Evolutionary conservation across 2,113 vertebrate genomes (phyloP).

Genomic region (Apteryx owenii): DNA sequence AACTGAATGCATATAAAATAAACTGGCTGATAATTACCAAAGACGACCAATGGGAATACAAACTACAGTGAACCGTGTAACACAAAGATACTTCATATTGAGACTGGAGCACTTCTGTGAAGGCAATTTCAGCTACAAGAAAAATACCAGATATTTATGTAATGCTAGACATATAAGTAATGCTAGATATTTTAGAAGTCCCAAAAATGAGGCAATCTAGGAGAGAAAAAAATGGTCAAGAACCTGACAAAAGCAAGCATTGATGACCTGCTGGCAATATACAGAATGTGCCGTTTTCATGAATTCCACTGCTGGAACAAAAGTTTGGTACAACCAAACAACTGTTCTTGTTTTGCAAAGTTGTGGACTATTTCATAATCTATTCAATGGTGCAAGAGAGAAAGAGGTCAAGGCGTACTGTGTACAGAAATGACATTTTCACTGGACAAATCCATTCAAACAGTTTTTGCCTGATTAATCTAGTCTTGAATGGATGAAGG

Average conservation of each 20-base stretch:
- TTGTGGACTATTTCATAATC: not conserved
- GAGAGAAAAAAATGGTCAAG: constrained; percentile 31
- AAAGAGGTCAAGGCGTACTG: not conserved
- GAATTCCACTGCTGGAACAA: constrained; percentile 31
- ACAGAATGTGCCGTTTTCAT: constrained; percentile 12
- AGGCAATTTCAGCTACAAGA: not conserved
- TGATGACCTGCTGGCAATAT: constrained; percentile 18
- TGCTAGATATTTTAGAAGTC: not conserved
- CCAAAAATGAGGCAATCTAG: not conserved
- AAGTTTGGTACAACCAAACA: not conserved
- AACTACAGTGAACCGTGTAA: not conserved
- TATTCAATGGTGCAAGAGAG: not conserved
- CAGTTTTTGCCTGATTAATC: not conserved
- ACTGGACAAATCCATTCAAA: not conserved
- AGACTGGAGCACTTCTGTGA: not conserved
- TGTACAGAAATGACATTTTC: not conserved
- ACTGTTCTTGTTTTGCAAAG: not conserved
- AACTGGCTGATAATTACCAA: not conserved
- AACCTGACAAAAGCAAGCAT: not conserved
- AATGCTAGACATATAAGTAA: not conserved
- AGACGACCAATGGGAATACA: not conserved
- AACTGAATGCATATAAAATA: not conserved
- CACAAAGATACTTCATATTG: not conserved
- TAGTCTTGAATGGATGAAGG: not conserved
- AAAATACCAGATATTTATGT: not conserved